Evolutionary conservation across 2,888 invertebrate species (phyloP), one percentile per base, ranked within the genome.

Genomic region (Epinotia bilunana): DNA sequence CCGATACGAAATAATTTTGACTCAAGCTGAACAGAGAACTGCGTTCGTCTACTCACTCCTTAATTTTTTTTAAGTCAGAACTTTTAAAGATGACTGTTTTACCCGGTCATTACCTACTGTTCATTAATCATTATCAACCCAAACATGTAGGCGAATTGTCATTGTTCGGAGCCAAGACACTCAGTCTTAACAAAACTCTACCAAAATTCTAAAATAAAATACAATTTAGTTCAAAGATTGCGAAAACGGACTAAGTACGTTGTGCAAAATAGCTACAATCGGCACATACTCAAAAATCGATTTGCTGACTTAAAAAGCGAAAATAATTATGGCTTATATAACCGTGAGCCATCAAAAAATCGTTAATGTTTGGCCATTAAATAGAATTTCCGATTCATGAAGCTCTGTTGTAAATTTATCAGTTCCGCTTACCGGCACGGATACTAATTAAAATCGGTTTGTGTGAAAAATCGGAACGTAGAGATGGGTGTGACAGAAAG

Each of bases 381-480:
- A 39, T 39, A 39, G 9, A 9, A 39, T 16, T 16, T 49, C 4
- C 49, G 49, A 49, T 16, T 49, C 49, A 49, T 16, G 49, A 49
- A 49, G 16, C 3, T 49, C 33, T 28, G 13, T 18, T 33, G 33
- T 28, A 28, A 62, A 61, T 61, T 61, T 23, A 33, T 61, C 70
- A 70, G 53, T 70, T 18, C 53, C 33, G 55, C 71, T 53, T 55
- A n/a, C 33, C 33, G 28, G 23, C 7, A 69, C 46, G 39, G 39
- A 39, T 33, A 57, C 43, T 57, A 69, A 73, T 69, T 73, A 69
- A 69, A 63, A 58, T 63, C 28, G 62, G 43, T 55, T 68, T 68
- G 58, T 43, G 2, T n/a, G 5, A 53, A 39, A 67, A 67, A 73
- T 39, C 61, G 28, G 16, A 61, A 49, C 53, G 73, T 18, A 57